Evolutionary conservation across 2,888 invertebrate species (phyloP).

Genomic region (Drosophila fungiperda): DNA sequence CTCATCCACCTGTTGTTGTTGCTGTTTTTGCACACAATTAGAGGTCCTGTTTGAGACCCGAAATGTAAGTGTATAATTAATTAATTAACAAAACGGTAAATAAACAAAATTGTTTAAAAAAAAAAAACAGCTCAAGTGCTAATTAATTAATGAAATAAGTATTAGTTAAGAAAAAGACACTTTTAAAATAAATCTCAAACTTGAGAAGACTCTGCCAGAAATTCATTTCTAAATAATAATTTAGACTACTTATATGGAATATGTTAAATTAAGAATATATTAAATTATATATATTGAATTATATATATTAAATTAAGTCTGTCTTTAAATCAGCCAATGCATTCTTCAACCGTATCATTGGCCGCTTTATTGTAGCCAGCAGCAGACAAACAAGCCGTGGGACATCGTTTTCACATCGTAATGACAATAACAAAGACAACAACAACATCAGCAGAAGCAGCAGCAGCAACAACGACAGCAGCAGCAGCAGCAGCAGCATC

Average conservation of each 20-base stretch:
- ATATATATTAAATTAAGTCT: neutral
- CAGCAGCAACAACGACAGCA: too few relatives aligned
- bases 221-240: neutral
- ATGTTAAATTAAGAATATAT: too few relatives aligned
- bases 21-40: slow-evolving; percentile 39
- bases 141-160: neutral
- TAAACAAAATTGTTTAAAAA: neutral
- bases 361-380: slow-evolving; percentile 53
- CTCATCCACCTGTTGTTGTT: slow-evolving; percentile 59
- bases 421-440: slow-evolving; percentile 34
- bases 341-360: slow-evolving; percentile 41
- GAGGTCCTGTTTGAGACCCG: slow-evolving; percentile 20
- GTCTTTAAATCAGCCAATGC: slow-evolving; percentile 12
- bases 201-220: neutral
- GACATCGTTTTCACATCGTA: slow-evolving; percentile 25
- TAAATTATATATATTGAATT: too few relatives aligned
- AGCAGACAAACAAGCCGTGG: neutral
- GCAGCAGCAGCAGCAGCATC: too few relatives aligned
- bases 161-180: neutral
- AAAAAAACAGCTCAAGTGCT: neutral
- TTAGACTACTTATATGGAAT: neutral
- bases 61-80: slow-evolving; percentile 32
- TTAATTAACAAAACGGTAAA: slow-evolving; percentile 35
- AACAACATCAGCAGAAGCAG: neutral
- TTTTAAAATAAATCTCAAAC: neutral